phyloP scores from a whole-genome alignment of 1,140 invertebrate genomes.

The Dolichoris vasculosae region DNA sequence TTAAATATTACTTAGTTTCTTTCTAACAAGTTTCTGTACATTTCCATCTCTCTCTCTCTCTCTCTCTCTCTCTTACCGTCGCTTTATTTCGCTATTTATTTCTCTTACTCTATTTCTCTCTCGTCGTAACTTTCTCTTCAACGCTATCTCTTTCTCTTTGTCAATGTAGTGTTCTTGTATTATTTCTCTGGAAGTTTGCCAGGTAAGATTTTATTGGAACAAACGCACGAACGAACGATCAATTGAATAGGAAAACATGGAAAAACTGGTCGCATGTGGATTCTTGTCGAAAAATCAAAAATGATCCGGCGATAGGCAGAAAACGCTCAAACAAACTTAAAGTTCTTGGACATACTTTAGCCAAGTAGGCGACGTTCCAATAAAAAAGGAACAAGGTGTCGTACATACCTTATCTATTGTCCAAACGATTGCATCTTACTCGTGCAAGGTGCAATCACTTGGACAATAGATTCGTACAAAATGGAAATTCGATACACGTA shows the following conservation, averaged over 20 bases:
- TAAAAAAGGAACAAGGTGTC: not conserved
- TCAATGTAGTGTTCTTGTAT: not conserved
- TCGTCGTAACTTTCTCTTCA: slow-evolving; percentile 51
- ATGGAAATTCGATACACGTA: slow-evolving; percentile 38
- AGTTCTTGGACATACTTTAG: not conserved
- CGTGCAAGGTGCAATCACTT: not conserved
- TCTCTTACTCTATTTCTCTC: not conserved
- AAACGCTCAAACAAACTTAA: not conserved
- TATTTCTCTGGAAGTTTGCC: slow-evolving; percentile 23
- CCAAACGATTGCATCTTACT: slow-evolving; percentile 7
- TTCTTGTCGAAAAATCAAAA: not conserved
- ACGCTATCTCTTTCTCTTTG: slow-evolving; percentile 29
- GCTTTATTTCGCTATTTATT: no score
- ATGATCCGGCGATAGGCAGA: no score
- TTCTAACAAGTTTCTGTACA: no score
- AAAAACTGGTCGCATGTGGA: no score
- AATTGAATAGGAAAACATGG: no score
- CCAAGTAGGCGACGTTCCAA: not conserved
- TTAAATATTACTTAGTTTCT: no score
- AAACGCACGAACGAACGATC: not conserved
- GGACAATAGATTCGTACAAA: not conserved
- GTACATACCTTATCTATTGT: not conserved
- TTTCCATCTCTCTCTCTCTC: no score
- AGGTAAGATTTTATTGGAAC: slow-evolving; percentile 32
- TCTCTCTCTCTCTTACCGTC: no score